Conservation (phyloP, 2,888 invertebrate species). For the Troides oblongomaculatus region DNA sequence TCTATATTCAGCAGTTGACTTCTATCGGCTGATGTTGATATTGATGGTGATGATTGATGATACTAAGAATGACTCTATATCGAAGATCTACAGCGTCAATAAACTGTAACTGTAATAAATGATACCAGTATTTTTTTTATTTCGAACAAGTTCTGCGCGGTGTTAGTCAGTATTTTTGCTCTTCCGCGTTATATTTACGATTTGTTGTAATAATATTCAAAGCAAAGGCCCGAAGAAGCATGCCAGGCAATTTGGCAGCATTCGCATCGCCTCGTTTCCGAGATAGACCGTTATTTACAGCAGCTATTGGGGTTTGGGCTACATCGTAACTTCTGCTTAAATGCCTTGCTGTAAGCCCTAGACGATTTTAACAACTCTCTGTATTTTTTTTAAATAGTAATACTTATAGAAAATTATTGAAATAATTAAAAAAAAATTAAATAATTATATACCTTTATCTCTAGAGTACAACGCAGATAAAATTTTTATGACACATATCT, state of each 20-base stretch:
- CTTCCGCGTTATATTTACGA: constrained; percentile 14
- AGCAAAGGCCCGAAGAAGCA: constrained; percentile 16
- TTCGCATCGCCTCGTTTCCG: constrained; percentile 19
- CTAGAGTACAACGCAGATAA: too few species aligned
- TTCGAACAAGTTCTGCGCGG: not conserved
- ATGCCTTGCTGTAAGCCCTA: constrained; percentile 14
- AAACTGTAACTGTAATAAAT: not conserved
- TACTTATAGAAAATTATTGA: too few species aligned
- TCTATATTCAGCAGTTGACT: too few species aligned
- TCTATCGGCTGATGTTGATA: not conserved
- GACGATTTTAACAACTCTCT: not conserved
- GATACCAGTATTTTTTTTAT: not conserved
- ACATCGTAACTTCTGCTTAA: constrained; percentile 23
- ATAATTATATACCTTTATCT: too few species aligned
- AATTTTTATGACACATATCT: too few species aligned
- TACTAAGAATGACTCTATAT: not conserved
- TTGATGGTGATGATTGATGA: not conserved
- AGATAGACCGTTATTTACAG: constrained; percentile 28
- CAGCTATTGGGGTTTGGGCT: constrained; percentile 15
- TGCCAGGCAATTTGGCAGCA: constrained; percentile 29
- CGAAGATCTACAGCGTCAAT: not conserved
- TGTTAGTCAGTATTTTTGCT: not conserved
- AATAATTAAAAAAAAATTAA: not conserved
- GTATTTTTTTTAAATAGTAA: constrained; percentile 1
- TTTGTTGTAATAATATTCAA: constrained; percentile 29